Evolutionary conservation across 2,888 invertebrate species (phyloP), one percentile per base, ranked within the genome.

Genomic region (Cantharis rufa): DNA sequence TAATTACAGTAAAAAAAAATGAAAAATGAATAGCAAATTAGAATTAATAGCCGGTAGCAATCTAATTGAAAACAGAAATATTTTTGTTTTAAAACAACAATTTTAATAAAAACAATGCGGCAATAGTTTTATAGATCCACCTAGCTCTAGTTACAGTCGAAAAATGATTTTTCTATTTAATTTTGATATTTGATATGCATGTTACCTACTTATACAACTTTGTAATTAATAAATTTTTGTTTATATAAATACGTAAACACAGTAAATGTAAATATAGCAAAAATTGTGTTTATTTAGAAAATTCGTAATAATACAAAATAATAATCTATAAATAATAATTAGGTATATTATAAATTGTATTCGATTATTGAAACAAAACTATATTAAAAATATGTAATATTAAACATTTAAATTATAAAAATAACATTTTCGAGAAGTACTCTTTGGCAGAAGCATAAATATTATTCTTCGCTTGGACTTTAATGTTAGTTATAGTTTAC

Each of bases 401-500:
- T 48, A 0, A n/a, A 13, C 13, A 32, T n/a, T 48, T 7, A n/a
- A 48, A 48, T 48, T n/a, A 48, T n/a, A 48, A 48, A 48, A 48
- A 48, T 48, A 48, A 48, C 48, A 48, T 48, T 48, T 48, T 48
- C n/a, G 11, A 48, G 48, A 48, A n/a, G 48, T 48, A 48, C 48
- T 48, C 48, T n/a, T 13, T 5, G 48, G n/a, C n/a, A 48, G n/a
- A 32, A 48, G 48, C 48, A 48, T 48, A 18, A 66, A n/a, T 66
- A 15, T 24, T 24, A 66, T 66, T 66, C 15, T 21, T 66, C n/a
- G 18, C 16, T 24, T 21, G 64, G 16, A n/a, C 64, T 66, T 70
- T 70, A 64, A 72, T 15, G 28, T 18, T 81, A 77, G 80, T 82
- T 81, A 70, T 63, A 66, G 74, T 63, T 75, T 75, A 76, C 73